These are phyloP conservation scores for Leptopilina syphax DNA, from an alignment of 2,888 invertebrate genomes.

Conservation along the genomic window DNA sequence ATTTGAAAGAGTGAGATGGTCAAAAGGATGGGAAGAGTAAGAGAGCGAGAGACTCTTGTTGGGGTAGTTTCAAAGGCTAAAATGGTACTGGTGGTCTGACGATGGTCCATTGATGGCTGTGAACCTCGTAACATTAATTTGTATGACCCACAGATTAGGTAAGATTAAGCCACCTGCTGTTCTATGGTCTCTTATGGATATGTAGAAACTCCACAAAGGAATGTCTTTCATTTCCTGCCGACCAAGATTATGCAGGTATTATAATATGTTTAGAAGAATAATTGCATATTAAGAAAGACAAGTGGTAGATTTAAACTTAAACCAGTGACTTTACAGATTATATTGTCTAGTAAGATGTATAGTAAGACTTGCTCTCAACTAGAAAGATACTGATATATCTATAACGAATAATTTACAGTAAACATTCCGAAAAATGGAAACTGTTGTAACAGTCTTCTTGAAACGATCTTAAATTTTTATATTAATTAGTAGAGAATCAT, in stretches of 20 bases:
- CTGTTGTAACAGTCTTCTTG: no score
- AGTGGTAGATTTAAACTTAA: no score
- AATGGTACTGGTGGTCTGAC: slow-evolving; percentile 62
- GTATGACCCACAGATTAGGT: slow-evolving; percentile 61
- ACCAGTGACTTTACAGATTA: no score
- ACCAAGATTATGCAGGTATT: background rate
- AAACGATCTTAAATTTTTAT: no score
- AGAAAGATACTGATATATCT: no score
- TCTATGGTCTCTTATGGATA: slow-evolving; percentile 34
- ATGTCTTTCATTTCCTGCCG: background rate
- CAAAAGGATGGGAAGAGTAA: slow-evolving; percentile 41
- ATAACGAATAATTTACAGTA: no score
- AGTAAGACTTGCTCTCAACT: no score
- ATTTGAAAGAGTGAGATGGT: slow-evolving; percentile 33
- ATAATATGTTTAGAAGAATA: no score
- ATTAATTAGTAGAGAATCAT: no score
- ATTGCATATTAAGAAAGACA: no score
- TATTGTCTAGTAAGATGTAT: no score
- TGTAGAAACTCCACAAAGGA: slow-evolving; percentile 6
- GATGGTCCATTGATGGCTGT: slow-evolving; percentile 62
- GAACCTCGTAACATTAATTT: slow-evolving; percentile 68
- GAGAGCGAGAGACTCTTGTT: slow-evolving; percentile 53
- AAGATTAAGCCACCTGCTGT: slow-evolving; percentile 60
- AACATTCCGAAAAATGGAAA: no score
- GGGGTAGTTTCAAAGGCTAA: slow-evolving; percentile 65